These are phyloP conservation scores for Amazona guildingii DNA, from an alignment of 2,113 vertebrate species.

Conservation along the genomic window DNA sequence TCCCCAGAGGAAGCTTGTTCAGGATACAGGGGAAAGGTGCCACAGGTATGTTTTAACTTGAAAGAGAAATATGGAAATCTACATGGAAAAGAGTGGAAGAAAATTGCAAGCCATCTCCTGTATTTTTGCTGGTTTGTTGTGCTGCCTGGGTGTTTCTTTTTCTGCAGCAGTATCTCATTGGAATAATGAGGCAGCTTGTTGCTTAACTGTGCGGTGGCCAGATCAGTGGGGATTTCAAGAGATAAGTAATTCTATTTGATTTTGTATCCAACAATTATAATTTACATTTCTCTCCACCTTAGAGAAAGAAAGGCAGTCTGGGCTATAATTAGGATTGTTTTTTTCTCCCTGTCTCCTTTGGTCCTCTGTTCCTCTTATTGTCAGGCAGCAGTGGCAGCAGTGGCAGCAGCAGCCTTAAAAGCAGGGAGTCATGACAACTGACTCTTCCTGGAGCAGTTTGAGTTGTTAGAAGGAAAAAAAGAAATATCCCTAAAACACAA, in stretches of 20 bases:
- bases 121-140: not conserved
- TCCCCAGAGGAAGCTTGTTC: not conserved
- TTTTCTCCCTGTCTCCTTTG: not conserved
- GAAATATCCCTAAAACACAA: not conserved
- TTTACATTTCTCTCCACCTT: conserved; percentile 6
- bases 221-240: conserved; percentile 56
- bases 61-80: not conserved
- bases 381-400: not conserved
- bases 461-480: not conserved
- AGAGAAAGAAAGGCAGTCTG: not conserved
- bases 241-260: conserved; percentile 59
- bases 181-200: conserved; percentile 38
- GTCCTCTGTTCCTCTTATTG: not conserved
- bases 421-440: conserved; percentile 32
- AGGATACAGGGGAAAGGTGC: not conserved
- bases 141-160: not conserved
- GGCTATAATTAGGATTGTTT: not conserved
- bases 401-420: conserved; percentile 38
- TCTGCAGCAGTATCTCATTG: not conserved
- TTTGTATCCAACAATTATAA: conserved; percentile 35
- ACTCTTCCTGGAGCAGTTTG: not conserved
- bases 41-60: not conserved
- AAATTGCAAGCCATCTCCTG: not conserved
- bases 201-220: conserved; percentile 19
- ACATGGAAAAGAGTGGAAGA: not conserved